A percentile compares a stretch with the other conserved stretches of the same genome.
These are phyloP conservation scores for Drosophila truncata DNA, from an alignment of 1,140 invertebrate species.

Conservation along the genomic window DNA sequence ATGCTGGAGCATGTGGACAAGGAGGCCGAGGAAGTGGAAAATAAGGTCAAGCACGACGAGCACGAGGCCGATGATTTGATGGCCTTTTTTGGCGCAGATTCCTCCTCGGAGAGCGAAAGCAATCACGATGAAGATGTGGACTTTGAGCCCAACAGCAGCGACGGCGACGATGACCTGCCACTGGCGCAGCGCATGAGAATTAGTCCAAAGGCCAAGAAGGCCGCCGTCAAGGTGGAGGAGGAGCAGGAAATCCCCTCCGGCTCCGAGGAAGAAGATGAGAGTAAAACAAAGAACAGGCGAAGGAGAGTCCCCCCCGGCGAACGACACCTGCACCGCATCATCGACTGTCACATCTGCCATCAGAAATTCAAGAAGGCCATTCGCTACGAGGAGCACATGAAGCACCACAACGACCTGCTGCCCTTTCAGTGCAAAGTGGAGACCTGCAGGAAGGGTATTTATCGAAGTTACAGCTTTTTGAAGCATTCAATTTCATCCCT, in stretches of 20 bases:
- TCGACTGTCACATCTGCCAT: conserved; percentile 81
- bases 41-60: conserved; percentile 46
- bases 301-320: conserved; percentile 61
- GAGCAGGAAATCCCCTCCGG: conserved; percentile 8
- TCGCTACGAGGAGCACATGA: conserved; percentile 81
- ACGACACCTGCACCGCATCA: conserved; percentile 70
- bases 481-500: not conserved
- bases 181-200: conserved; percentile 63
- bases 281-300: conserved; percentile 53
- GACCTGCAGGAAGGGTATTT: conserved; percentile 63
- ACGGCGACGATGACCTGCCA: conserved; percentile 72
- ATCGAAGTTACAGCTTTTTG: not conserved
- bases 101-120: conserved; percentile 33
- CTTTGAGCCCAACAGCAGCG: conserved; percentile 64
- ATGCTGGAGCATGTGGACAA: conserved; percentile 81
- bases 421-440: conserved; percentile 79
- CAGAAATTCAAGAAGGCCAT: conserved; percentile 81
- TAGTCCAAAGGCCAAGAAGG: conserved; percentile 13
- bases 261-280: conserved; percentile 24
- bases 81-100: conserved; percentile 42
- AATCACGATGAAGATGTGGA: conserved; percentile 51
- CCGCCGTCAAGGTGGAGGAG: conserved; percentile 12
- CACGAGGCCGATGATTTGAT: conserved; percentile 30
- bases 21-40: conserved; percentile 68
- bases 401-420: conserved; percentile 77